Percentiles rank a stretch among this genome's conserved stretches.
Conservation (phyloP, 2,113 vertebrate species). For the Diadophis punctatus region DNA sequence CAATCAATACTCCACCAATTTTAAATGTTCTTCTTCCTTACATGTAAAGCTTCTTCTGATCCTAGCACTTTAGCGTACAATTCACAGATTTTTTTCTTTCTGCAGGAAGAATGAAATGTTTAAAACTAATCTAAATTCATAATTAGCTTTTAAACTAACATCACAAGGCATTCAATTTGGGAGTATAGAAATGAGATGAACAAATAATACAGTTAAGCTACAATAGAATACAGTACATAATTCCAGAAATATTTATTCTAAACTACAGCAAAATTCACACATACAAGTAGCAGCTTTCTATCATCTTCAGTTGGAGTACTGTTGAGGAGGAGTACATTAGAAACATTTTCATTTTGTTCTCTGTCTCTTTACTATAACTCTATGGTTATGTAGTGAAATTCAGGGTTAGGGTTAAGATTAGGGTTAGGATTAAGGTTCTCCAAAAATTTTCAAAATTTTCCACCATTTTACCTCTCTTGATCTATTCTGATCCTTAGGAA, state of each 20-base stretch:
- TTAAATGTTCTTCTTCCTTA: constrained; percentile 65
- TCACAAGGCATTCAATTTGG: background rate
- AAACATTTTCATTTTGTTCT: background rate
- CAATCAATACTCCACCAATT: constrained; percentile 10
- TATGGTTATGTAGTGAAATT: background rate
- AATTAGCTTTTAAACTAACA: background rate
- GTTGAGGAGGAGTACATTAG: background rate
- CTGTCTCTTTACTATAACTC: background rate
- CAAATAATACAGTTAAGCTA: background rate
- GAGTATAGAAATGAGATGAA: background rate
- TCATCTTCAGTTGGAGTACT: background rate
- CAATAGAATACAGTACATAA: background rate
- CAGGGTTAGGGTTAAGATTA: background rate
- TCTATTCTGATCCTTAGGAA: background rate
- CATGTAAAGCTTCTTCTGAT: constrained; percentile 86
- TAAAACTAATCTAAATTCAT: background rate
- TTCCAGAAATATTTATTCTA: background rate
- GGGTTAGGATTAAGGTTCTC: background rate
- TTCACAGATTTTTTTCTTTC: constrained; percentile 88
- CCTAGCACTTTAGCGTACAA: constrained; percentile 85
- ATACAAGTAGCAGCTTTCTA: background rate
- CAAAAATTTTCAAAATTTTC: background rate
- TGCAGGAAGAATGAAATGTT: constrained; percentile 54
- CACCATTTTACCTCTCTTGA: background rate
- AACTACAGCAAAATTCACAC: background rate